A percentile compares a stretch with the other conserved stretches of the same genome.
phyloP scores from a whole-genome alignment of 2,113 vertebrate species.

The Tragelaphus buxtoni region DNA sequence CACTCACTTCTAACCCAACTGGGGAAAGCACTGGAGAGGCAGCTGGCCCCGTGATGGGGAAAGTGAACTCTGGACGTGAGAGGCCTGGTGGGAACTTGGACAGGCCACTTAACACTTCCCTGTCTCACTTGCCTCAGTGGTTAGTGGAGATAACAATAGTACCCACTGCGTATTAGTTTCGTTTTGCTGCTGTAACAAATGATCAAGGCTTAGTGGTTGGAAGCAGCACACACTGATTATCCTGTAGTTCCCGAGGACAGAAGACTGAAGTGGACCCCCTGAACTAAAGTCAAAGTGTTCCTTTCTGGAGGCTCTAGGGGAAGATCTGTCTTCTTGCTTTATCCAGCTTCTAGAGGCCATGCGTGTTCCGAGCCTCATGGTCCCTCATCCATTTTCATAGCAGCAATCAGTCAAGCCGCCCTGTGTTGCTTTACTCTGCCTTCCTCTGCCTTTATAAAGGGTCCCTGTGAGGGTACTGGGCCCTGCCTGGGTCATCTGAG shows the following conservation, averaged over 20 bases:
- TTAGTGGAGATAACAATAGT: not conserved
- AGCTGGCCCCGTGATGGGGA: not conserved
- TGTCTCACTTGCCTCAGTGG: not conserved
- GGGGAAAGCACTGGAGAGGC: not conserved
- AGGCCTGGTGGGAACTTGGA: not conserved
- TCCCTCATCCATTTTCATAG: not conserved
- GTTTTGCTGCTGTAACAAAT: not conserved
- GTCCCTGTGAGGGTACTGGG: not conserved
- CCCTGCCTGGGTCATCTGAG: not conserved
- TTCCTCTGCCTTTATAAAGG: not conserved
- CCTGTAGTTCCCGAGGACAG: not conserved
- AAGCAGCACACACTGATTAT: not conserved
- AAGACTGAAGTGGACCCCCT: not conserved
- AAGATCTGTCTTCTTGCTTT: not conserved
- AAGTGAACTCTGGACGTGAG: not conserved
- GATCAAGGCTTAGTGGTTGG: not conserved
- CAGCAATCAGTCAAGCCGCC: not conserved
- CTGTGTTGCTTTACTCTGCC: not conserved
- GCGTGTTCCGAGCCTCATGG: not conserved
- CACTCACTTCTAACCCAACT: not conserved
- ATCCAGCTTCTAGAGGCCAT: not conserved
- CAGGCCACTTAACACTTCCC: not conserved
- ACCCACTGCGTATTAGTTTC: not conserved
- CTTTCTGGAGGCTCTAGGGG: not conserved
- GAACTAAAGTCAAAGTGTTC: not conserved